Conservation (phyloP, 1,140 invertebrate genomes). For the Lerema accius region DNA sequence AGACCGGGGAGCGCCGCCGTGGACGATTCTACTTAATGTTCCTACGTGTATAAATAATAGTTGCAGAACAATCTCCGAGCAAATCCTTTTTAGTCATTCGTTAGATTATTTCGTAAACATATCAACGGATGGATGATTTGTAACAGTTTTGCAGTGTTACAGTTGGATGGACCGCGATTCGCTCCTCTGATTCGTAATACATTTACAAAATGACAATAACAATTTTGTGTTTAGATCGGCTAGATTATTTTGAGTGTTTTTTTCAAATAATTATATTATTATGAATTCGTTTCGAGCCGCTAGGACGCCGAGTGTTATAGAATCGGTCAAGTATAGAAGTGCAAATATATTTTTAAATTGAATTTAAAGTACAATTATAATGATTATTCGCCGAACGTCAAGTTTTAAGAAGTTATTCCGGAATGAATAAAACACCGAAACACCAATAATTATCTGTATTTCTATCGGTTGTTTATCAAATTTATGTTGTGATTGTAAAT, state of each 20-base stretch:
- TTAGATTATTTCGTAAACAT: constrained; percentile 49
- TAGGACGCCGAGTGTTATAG: constrained; percentile 10
- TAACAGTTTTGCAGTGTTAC: constrained; percentile 26
- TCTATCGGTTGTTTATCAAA: constrained; percentile 78
- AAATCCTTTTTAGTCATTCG: constrained; percentile 33
- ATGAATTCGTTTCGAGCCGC: constrained; percentile 20
- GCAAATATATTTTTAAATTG: constrained; percentile 54
- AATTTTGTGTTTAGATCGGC: constrained; percentile 33
- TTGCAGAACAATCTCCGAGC: constrained; percentile 42
- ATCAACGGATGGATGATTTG: constrained; percentile 39
- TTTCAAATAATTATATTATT: constrained; percentile 18
- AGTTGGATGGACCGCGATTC: constrained; percentile 10
- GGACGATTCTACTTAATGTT: constrained; percentile 30
- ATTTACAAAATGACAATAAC: constrained; percentile 30
- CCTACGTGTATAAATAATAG: constrained; percentile 22
- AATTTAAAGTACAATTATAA: constrained; percentile 53
- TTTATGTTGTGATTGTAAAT: constrained; percentile 81
- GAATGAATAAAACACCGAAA: constrained; percentile 44
- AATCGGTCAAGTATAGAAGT: constrained; percentile 37
- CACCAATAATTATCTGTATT: constrained; percentile 61
- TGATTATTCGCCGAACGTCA: constrained; percentile 27
- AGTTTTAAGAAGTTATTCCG: constrained; percentile 10
- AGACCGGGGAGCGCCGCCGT: background rate
- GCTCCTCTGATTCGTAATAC: constrained; percentile 14
- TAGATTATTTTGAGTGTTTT: constrained; percentile 31